Percentiles rank a stretch among this genome's conserved stretches.
These are phyloP conservation scores for Megaleporinus macrocephalus DNA, from an alignment of 2,113 vertebrate genomes.

Conservation along the genomic window DNA sequence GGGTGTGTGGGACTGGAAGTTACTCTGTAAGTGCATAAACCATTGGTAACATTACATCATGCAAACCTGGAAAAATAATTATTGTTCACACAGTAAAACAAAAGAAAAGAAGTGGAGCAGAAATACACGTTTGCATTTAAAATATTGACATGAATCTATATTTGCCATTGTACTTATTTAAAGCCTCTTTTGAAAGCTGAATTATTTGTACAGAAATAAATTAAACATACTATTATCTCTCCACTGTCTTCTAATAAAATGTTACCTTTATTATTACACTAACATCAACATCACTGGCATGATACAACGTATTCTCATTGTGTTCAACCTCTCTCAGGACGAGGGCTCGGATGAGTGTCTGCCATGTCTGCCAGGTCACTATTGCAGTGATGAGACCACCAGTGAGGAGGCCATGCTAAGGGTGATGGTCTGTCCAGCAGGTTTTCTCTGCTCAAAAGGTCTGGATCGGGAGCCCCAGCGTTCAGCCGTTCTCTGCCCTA, in stretches of 20 bases:
- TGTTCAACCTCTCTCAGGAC: constrained; percentile 69
- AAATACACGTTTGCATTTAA: too few relatives aligned
- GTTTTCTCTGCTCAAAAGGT: constrained; percentile 84
- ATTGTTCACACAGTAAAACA: too few relatives aligned
- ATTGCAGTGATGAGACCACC: constrained; percentile 83
- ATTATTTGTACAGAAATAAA: too few relatives aligned
- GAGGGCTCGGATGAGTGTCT: constrained; percentile 79
- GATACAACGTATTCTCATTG: not conserved
- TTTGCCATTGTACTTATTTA: too few relatives aligned
- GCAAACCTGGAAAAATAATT: too few relatives aligned
- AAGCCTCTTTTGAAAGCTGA: too few relatives aligned
- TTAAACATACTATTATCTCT: too few relatives aligned
- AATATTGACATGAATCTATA: too few relatives aligned
- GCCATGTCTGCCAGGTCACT: constrained; percentile 83
- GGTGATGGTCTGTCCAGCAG: constrained; percentile 82
- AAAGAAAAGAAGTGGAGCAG: too few relatives aligned
- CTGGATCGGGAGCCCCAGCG: constrained; percentile 79
- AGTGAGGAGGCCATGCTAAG: constrained; percentile 85
- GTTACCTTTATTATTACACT: too few relatives aligned
- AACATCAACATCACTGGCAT: too few relatives aligned
- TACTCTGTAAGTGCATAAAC: constrained; percentile 83
- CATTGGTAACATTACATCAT: not conserved
- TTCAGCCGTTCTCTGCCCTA: constrained; percentile 81
- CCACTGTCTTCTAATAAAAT: too few relatives aligned
- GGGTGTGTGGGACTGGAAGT: constrained; percentile 81